Evolutionary conservation across 2,888 invertebrate species (phyloP).

Genomic region (Keiferia lycopersicella): DNA sequence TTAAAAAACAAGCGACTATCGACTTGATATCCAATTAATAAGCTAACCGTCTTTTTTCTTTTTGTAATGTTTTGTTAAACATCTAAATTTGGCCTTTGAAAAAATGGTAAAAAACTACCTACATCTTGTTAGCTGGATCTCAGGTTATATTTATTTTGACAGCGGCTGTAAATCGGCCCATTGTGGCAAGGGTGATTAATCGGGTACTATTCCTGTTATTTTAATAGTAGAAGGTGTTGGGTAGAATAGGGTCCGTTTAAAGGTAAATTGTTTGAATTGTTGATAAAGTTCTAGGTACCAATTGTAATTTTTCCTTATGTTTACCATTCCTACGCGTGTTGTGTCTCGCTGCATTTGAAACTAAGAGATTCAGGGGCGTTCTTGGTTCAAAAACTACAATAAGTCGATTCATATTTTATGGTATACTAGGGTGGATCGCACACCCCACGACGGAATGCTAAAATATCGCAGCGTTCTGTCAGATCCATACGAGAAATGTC

Average conservation of each 20-base stretch:
- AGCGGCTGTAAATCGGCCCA: constrained; percentile 60
- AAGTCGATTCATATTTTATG: no score
- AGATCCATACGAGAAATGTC: no score
- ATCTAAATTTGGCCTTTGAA: constrained; percentile 71
- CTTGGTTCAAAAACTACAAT: no score
- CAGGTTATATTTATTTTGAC: constrained; percentile 73
- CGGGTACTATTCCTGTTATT: constrained; percentile 73
- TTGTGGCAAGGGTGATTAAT: constrained; percentile 71
- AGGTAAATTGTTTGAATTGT: no score
- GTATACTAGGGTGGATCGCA: no score
- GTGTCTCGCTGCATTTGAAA: no score
- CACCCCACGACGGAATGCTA: no score
- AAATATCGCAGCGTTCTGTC: no score
- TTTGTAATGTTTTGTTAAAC: constrained; percentile 76
- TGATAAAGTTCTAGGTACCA: no score
- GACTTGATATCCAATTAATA: constrained; percentile 70
- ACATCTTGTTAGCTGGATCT: constrained; percentile 54
- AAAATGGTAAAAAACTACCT: constrained; percentile 29
- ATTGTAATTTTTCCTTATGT: no score
- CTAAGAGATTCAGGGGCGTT: no score
- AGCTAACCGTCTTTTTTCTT: constrained; percentile 51
- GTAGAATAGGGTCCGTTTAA: not conserved
- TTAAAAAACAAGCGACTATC: constrained; percentile 50
- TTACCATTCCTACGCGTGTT: no score
- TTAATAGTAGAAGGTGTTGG: constrained; percentile 71